phyloP scores from a whole-genome alignment of 2,113 vertebrate species.

The Lasiurus borealis region DNA sequence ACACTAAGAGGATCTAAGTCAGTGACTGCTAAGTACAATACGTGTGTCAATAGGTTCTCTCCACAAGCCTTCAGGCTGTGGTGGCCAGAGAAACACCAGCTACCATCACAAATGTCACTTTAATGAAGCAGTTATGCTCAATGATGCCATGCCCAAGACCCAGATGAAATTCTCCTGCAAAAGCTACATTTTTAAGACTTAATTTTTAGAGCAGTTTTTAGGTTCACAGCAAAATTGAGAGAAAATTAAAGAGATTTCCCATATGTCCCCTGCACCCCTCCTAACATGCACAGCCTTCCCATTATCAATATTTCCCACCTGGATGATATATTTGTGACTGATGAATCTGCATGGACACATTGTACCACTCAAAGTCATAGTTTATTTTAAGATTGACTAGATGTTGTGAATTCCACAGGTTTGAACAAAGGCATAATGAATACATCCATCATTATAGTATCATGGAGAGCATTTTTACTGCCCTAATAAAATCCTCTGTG shows the following conservation, averaged over 20 bases:
- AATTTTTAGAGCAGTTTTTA: background rate
- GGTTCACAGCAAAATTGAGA: background rate
- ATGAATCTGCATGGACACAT: background rate
- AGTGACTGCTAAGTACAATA: background rate
- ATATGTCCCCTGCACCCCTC: background rate
- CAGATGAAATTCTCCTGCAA: background rate
- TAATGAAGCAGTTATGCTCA: background rate
- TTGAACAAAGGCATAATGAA: background rate
- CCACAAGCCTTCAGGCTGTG: background rate
- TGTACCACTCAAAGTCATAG: background rate
- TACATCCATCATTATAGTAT: background rate
- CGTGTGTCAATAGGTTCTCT: background rate
- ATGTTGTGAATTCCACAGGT: background rate
- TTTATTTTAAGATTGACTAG: background rate
- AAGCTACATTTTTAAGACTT: background rate
- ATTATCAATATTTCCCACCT: background rate
- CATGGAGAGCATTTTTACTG: background rate
- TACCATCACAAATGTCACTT: background rate
- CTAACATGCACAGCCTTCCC: background rate
- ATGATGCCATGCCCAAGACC: background rate
- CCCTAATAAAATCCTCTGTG: background rate
- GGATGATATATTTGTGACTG: background rate
- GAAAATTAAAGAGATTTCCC: background rate
- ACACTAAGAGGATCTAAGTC: background rate
- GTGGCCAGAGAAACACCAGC: background rate